Evolutionary conservation across 2,888 invertebrate species (phyloP), one percentile per base, ranked within the genome.

Genomic region (Cryptocephalus moraei): DNA sequence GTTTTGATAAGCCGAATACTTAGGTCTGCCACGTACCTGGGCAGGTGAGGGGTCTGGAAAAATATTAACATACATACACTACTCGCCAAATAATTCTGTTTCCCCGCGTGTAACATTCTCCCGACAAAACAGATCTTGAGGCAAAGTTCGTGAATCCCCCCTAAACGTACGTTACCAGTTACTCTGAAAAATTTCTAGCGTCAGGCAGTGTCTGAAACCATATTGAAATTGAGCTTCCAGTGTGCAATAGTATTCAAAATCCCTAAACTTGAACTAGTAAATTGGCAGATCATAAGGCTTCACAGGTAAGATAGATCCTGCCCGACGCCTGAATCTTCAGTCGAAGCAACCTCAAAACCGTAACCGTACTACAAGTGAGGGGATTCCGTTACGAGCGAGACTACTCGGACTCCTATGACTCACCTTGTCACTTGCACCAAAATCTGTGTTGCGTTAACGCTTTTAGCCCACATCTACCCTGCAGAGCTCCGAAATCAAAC

Each of bases 11-110:
- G 82, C 82, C 36, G 36, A 36, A 80, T 83, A 85, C 81, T 84
- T 85, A 81, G 84, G 81, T 77, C 84, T 81, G 79, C 84, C 84
- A 77, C 84, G 83, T 75, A 84, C 78, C 76, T 86, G 82, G 73
- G 73, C 73, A 65, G 79, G 79, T 76, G 84, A 84, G 77, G 81
- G 84, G 78, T 90, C 88, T 84, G 89, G 80, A 86, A 85, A 80
- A 79, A 84, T 80, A 74, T 78, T 55, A 62, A 63, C 62, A 56
- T 63, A 67, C 63, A 64, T 65, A 66, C 66, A 66, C 65, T 64
- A 66, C 67, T 62, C 22, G 22, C 22, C 22, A 22, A 22, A 22
- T 22, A 22, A 22, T 22, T 22, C 22, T 22, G 3, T 22, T 22
- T 22, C 6, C 22, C 22, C 22, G 6, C 22, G 22, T 22, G 41